Base-by-base conservation (phyloP, 64 coral and sea anemone species). In the Actinia tenebrosa region DNA sequence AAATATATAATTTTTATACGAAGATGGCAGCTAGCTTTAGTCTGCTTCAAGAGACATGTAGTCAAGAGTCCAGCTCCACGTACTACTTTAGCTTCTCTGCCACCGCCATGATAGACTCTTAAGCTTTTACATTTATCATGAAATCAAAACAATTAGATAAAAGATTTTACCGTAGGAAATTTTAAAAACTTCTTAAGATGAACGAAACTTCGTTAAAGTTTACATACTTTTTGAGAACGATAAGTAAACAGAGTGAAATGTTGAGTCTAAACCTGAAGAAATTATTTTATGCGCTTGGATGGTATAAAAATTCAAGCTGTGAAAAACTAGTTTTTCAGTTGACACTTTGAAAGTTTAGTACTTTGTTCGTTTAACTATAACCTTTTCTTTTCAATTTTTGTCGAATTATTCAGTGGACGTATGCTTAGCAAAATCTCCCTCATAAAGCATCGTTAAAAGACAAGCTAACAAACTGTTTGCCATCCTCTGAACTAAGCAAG, bases 401-500 rank as follows among this genome's bases (percentile, higher is more conserved):
- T 58, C 7, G 56, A 58, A 58, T 58, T 58, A 58, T 58, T 16
- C 8, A n/a, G n/a, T 58, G 56, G 30, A 37, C 30, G 30, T 37
- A 58, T 6, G 56, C 15, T 11, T 58, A 10, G n/a, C 63, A n/a
- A 42, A 75, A 75, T 37, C 69, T 6, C n/a, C 23, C 69, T 25
- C 3, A 30, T 42, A 75, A 30, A 75, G 25, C 69, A 30, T 2
- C 23, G 25, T 42, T 6, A 75, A 75, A 75, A 3, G 69, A 75
- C 69, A 37, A 75, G 27, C 69, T 75, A 75, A 75, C 69, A 37
- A 75, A 75, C 26, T 75, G 27, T 75, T 75, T 75, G 69, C 25
- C 69, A 6, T 75, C 23, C n/a, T 75, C 69, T 43, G 69, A 75
- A 75, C 69, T 15, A 27, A 26, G 69, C 26, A 13, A 75, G 11